Evolutionary conservation across 2,888 invertebrate species (phyloP).

Genomic region (Deroplatys truncata): DNA sequence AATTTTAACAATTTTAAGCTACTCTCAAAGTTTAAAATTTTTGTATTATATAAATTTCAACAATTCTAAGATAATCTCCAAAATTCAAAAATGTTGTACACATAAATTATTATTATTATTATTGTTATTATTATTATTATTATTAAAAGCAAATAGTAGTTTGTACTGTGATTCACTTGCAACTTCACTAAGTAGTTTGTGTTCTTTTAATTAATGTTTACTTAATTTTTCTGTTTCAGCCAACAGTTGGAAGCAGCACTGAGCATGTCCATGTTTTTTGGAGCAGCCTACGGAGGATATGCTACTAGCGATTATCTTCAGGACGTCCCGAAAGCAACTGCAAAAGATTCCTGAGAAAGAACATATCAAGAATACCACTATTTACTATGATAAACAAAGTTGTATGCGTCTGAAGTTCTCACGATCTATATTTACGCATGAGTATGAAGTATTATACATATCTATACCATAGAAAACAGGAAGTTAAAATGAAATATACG

Average conservation of each 20-base stretch:
- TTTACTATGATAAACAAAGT: not conserved
- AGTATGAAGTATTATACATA: not conserved
- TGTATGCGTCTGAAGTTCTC: not conserved
- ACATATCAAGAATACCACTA: not conserved
- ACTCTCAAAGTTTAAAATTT: no score
- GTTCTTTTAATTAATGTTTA: no score
- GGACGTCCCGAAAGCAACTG: not conserved
- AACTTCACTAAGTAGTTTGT: no score
- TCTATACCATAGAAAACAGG: not conserved
- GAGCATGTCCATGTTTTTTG: not conserved
- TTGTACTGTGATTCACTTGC: no score
- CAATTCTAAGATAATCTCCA: no score
- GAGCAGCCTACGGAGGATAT: not conserved
- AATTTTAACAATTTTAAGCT: no score
- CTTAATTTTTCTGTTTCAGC: conserved; percentile 51
- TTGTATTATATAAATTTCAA: no score
- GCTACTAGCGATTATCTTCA: not conserved
- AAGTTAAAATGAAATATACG: not conserved
- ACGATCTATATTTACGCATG: not conserved
- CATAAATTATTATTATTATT: no score
- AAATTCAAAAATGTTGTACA: no score
- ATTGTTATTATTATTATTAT: no score
- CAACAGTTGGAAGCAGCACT: conserved; percentile 85
- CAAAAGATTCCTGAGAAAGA: not conserved
- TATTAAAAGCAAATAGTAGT: no score